Base-by-base conservation (phyloP, 1,140 invertebrate species). In the Brachionus asplanchnoidis region DNA sequence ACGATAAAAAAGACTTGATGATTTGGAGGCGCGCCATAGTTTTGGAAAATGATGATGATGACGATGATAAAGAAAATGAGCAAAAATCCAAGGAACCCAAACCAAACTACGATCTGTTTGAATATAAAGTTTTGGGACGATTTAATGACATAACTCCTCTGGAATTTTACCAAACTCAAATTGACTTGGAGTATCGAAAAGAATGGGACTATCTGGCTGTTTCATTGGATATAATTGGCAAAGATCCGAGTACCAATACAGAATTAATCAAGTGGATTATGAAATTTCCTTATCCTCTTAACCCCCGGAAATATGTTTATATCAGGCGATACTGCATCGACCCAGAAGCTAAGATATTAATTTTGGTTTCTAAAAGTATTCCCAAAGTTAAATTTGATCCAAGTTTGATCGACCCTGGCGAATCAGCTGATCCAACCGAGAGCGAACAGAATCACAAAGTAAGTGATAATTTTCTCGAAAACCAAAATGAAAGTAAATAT, bases 171-270 rank as follows among this genome's bases (percentile, higher is more conserved):
- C 28, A 40, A 23, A 82, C 79, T 23, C 79, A 82, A 82, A 82
- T 44, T 20, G 79, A 82, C 14, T 82, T 82, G 42, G 79, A 82
- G 12, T 82, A 65, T 82, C 50, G 79, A 65, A 82, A 60, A 68
- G 79, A 60, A 20, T 82, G 79, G 79, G 79, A 82, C 20, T 82
- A 82, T 46, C 65, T 82, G 14, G 79, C 42, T 26, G 17, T 82
- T 14, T 42, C 36, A 1, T 20, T 82, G 23, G 23, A 65, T 20
- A 17, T 82, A 11, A 82, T 82, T 12, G 6, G 20, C 20, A 44
- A 20, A 60, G 79, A 82, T 20, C 50, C 53, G 5, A 44, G 23
- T 11, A 65, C 79, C 4, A 42, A 17, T 28, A 82, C 79, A 7
- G 79, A 82, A 46, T 56, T 82, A 26, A 23, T 82, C 9, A 14